phyloP scores from a whole-genome alignment of 2,888 invertebrate species.

The Philereme vetulata region DNA sequence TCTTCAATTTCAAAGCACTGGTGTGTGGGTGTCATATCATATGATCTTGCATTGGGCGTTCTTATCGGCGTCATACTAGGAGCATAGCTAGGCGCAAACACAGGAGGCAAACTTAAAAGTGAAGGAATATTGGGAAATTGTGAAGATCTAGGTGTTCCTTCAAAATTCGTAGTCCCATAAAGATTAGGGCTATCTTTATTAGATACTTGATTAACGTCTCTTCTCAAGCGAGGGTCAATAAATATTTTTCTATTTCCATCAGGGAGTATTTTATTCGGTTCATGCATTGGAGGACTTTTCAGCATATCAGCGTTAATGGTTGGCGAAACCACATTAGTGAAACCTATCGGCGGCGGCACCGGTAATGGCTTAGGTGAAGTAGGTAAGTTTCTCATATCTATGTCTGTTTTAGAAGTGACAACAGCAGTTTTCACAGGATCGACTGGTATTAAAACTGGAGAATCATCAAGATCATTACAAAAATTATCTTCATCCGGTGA shows the following conservation, averaged over 20 bases:
- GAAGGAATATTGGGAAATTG: constrained; percentile 41
- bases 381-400: constrained; percentile 67
- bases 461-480: constrained; percentile 34
- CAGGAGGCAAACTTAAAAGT: constrained; percentile 39
- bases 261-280: constrained; percentile 34
- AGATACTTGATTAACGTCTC: constrained; percentile 47
- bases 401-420: constrained; percentile 51
- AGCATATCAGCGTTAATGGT: constrained; percentile 15
- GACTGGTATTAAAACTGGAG: constrained; percentile 71
- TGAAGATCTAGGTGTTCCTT: constrained; percentile 42
- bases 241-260: constrained; percentile 33
- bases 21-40: constrained; percentile 57
- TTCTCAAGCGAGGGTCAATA: constrained; percentile 62
- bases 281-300: constrained; percentile 23
- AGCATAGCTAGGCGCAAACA: constrained; percentile 40
- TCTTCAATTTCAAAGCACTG: constrained; percentile 57
- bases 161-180: constrained; percentile 39
- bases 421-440: constrained; percentile 61
- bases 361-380: constrained; percentile 12
- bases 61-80: constrained; percentile 41
- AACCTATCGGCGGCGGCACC: constrained; percentile 3
- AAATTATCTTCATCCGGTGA: constrained; percentile 67
- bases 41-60: constrained; percentile 54
- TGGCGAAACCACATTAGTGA: constrained; percentile 6
- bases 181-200: constrained; percentile 45